Percentiles rank a stretch among this genome's conserved stretches.
Evolutionary conservation across 2,113 vertebrate species (phyloP).

Genomic region (Gadus macrocephalus): DNA sequence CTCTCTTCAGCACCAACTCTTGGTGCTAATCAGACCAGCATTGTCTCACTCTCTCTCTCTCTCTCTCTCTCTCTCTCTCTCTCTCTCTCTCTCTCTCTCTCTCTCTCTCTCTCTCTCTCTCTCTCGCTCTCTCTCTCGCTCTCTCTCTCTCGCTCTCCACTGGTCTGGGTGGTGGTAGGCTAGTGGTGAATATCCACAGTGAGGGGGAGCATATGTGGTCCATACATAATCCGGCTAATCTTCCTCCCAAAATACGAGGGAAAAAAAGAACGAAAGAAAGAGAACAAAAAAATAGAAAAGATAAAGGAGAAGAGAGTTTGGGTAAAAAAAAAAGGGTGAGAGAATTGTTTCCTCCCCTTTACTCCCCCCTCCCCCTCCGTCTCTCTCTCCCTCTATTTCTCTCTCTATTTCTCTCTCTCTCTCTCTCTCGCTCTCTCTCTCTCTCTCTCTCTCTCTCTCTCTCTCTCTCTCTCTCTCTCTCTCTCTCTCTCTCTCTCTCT

Average conservation of each 20-base stretch:
- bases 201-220: constrained; percentile 96
- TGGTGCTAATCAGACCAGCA: background rate
- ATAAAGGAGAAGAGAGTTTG: constrained; percentile 35
- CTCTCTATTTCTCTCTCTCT: constrained; percentile 8
- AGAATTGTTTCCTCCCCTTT: constrained; percentile 30
- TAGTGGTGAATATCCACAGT: constrained; percentile 90
- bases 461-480: constrained; percentile 4
- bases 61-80: background rate
- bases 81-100: background rate
- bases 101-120: constrained; percentile 12
- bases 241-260: constrained; percentile 75
- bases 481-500: constrained; percentile 47
- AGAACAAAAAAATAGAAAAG: constrained; percentile 41
- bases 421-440: constrained; percentile 37
- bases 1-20: too few species aligned
- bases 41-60: background rate
- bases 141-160: constrained; percentile 33
- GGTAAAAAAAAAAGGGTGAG: constrained; percentile 56
- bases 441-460: too few species aligned
- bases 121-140: constrained; percentile 6
- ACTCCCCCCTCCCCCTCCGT: too few species aligned
- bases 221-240: constrained; percentile 98
- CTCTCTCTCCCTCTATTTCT: too few species aligned
- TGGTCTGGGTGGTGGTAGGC: constrained; percentile 84
- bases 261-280: constrained; percentile 55